phyloP scores from a whole-genome alignment of 2,888 invertebrate genomes.

The Drosophila ezoana region DNA sequence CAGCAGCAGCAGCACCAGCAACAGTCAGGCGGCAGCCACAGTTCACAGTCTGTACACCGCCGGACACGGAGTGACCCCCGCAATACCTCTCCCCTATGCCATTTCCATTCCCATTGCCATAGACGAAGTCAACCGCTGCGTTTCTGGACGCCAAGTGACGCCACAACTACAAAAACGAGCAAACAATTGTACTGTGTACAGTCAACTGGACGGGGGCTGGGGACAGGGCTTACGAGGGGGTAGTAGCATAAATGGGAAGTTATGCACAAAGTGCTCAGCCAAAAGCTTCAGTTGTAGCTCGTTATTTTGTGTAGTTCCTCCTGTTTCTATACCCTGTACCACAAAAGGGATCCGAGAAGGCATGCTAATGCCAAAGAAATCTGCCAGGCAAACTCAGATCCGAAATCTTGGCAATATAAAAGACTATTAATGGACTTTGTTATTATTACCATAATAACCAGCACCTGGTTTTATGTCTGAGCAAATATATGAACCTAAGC shows the following conservation, averaged over 20 bases:
- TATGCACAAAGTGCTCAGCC: conserved; percentile 77
- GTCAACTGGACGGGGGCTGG: neutral
- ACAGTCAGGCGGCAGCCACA: conserved; percentile 25
- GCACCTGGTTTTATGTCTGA: too few species aligned
- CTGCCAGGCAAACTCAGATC: neutral
- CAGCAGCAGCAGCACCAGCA: conserved; percentile 4
- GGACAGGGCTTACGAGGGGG: neutral
- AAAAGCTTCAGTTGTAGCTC: conserved; percentile 70
- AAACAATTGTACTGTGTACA: conserved; percentile 53
- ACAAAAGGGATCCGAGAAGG: neutral
- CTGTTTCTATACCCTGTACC: conserved; percentile 36
- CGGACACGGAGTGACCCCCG: conserved; percentile 25
- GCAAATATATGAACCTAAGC: too few species aligned
- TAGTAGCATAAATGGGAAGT: conserved; percentile 64
- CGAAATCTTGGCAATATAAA: neutral
- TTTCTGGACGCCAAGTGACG: conserved; percentile 61
- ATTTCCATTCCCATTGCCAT: conserved; percentile 29
- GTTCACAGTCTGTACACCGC: conserved; percentile 35
- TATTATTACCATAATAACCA: too few species aligned
- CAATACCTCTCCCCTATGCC: conserved; percentile 10
- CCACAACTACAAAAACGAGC: conserved; percentile 58
- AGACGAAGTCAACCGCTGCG: conserved; percentile 65
- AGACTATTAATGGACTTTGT: too few species aligned
- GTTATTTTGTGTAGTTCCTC: conserved; percentile 69
- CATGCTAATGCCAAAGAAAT: neutral